A percentile compares a stretch with the other conserved stretches of the same genome.
Evolutionary conservation across 1,140 invertebrate genomes (phyloP).

Genomic region (Hirudo medicinalis): DNA sequence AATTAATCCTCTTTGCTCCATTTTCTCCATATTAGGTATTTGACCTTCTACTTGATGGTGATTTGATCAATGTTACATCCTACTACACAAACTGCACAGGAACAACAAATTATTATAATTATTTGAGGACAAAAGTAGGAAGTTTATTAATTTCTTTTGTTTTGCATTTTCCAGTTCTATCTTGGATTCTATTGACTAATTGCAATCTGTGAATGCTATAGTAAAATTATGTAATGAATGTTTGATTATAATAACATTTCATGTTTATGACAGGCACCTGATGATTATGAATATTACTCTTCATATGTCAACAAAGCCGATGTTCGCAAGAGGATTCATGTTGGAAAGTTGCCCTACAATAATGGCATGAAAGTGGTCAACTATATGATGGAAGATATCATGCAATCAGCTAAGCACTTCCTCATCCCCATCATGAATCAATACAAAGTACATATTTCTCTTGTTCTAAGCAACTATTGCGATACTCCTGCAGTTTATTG

Average conservation of each 20-base stretch:
- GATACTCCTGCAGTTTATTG: neutral
- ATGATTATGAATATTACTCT: constrained; percentile 37
- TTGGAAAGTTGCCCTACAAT: constrained; percentile 61
- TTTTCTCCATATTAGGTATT: constrained; percentile 48
- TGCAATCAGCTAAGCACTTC: constrained; percentile 64
- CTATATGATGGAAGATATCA: constrained; percentile 61
- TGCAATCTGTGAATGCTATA: neutral
- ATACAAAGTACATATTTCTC: constrained; percentile 45
- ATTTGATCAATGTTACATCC: constrained; percentile 50
- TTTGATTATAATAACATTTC: neutral
- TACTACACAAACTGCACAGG: constrained; percentile 65
- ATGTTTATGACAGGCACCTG: constrained; percentile 37
- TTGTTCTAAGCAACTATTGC: no score
- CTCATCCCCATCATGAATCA: constrained; percentile 53
- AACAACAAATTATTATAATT: constrained; percentile 66
- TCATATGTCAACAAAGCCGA: constrained; percentile 39
- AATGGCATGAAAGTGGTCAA: constrained; percentile 43
- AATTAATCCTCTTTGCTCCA: no score
- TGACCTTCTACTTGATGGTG: constrained; percentile 57
- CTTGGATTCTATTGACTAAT: no score
- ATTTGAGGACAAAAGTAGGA: constrained; percentile 44
- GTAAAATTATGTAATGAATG: constrained; percentile 5
- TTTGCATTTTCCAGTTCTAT: neutral
- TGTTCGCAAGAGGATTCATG: constrained; percentile 61
- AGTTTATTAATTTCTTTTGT: neutral